These are phyloP conservation scores for Perodicticus potto DNA, from an alignment of 2,797 vertebrate genomes.

Conservation along the genomic window DNA sequence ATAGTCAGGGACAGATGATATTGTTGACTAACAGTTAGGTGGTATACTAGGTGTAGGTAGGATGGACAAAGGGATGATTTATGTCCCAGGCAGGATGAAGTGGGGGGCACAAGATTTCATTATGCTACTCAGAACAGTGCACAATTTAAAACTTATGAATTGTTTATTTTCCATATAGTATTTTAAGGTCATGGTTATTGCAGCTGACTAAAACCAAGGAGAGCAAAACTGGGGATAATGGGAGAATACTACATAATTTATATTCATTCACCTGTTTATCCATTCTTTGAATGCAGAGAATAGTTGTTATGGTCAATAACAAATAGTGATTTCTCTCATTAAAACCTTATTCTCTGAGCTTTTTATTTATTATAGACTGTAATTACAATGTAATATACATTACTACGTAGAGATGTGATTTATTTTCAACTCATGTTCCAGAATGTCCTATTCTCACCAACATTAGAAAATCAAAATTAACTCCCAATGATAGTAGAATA, in stretches of 20 bases:
- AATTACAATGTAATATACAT: not conserved
- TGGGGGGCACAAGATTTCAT: not conserved
- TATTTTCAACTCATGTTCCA: not conserved
- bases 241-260: not conserved
- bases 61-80: not conserved
- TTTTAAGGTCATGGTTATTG: not conserved
- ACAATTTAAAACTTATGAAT: not conserved
- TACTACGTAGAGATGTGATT: not conserved
- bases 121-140: not conserved
- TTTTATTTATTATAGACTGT: not conserved
- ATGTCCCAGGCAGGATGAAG: not conserved
- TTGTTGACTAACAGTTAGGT: too few relatives aligned
- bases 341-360: not conserved
- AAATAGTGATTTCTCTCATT: not conserved
- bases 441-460: not conserved
- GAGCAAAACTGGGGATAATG: not conserved
- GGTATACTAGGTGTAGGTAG: not conserved
- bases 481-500: not conserved
- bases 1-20: too few relatives aligned
- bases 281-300: not conserved
- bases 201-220: not conserved
- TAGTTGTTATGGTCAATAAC: not conserved
- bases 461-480: not conserved
- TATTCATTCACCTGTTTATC: not conserved
- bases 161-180: not conserved